Percentiles rank a stretch among this genome's conserved stretches.
phyloP scores from a whole-genome alignment of 2,797 vertebrate species.

The Acrossocheilus fasciatus region DNA sequence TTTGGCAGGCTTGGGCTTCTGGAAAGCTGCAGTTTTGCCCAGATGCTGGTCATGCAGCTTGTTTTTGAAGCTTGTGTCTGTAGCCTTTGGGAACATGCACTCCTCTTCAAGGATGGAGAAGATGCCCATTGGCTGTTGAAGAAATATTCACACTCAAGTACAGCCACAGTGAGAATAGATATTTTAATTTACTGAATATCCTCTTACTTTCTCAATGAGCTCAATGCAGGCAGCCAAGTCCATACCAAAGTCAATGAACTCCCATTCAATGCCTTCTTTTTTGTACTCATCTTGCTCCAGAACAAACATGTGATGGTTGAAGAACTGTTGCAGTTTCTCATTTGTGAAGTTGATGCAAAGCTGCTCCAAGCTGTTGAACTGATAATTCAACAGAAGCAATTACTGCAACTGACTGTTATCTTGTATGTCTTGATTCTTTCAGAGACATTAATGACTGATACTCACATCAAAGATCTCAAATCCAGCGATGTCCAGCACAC shows the following conservation, averaged over 20 bases:
- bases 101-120: slow-evolving; percentile 88
- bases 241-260: slow-evolving; percentile 71
- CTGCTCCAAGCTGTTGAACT: slow-evolving; percentile 71
- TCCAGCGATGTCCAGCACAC: slow-evolving; percentile 86
- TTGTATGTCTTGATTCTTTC: too few species aligned
- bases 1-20: slow-evolving; percentile 84
- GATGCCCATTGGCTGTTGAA: slow-evolving; percentile 77
- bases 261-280: slow-evolving; percentile 71
- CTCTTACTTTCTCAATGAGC: slow-evolving; percentile 64
- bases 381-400: background rate
- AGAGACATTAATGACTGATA: background rate
- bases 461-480: slow-evolving; percentile 90
- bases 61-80: slow-evolving; percentile 80
- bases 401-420: too few species aligned
- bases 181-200: slow-evolving; percentile 53
- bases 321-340: slow-evolving; percentile 65
- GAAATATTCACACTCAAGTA: background rate
- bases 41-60: slow-evolving; percentile 90
- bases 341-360: slow-evolving; percentile 73
- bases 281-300: slow-evolving; percentile 72
- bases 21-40: slow-evolving; percentile 83
- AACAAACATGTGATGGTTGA: slow-evolving; percentile 72
- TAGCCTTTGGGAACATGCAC: slow-evolving; percentile 79
- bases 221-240: slow-evolving; percentile 67
- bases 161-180: slow-evolving; percentile 7